phyloP scores from a whole-genome alignment of 2,797 vertebrate genomes.

The Brachymystax lenok region DNA sequence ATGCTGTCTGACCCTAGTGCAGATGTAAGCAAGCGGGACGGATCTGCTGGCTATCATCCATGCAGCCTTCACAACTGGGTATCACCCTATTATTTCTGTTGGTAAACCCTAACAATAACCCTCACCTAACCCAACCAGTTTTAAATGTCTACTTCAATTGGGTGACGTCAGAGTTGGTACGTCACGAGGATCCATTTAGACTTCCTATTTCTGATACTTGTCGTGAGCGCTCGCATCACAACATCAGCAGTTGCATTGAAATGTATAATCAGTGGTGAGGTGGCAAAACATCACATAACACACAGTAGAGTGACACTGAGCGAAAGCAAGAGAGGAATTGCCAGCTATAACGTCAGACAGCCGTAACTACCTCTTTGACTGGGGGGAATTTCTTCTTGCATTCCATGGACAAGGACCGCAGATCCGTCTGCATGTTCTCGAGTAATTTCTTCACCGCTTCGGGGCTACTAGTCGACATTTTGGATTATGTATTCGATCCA shows the following conservation, averaged over 20 bases:
- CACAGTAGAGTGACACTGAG: background rate
- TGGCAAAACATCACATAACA: background rate
- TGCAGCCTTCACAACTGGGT: background rate
- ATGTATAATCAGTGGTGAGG: background rate
- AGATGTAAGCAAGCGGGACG: too few species aligned
- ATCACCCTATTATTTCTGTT: background rate
- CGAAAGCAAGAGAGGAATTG: background rate
- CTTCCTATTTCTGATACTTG: too few species aligned
- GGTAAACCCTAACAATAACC: too few species aligned
- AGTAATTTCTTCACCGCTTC: constrained; percentile 96
- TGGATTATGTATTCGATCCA: constrained; percentile 49
- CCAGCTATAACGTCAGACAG: background rate
- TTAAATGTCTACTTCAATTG: too few species aligned
- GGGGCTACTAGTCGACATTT: constrained; percentile 88
- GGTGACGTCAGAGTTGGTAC: too few species aligned
- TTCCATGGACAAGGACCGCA: constrained; percentile 93
- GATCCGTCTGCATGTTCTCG: constrained; percentile 98
- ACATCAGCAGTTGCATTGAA: background rate
- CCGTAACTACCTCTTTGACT: constrained; percentile 89
- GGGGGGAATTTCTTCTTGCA: constrained; percentile 99
- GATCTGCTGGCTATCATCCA: background rate
- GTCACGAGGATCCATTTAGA: too few species aligned
- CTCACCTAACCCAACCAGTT: too few species aligned
- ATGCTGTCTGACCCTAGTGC: too few species aligned
- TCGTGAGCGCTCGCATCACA: background rate